A percentile compares a stretch with the other conserved stretches of the same genome.
Evolutionary conservation across 2,113 vertebrate genomes (phyloP).

Genomic region (Phainopepla nitens): DNA sequence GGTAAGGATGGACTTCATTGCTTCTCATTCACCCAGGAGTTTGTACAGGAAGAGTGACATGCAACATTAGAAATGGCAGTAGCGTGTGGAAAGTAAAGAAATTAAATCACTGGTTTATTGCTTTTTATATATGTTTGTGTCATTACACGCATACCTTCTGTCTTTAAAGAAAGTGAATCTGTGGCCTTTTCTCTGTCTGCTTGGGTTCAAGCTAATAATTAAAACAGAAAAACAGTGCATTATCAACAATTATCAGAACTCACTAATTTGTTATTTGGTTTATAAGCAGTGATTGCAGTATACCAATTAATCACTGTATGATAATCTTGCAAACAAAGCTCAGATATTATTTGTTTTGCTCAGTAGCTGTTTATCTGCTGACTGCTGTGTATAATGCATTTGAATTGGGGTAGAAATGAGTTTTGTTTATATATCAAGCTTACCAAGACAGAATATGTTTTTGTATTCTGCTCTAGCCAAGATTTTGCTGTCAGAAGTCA

Average conservation of each 20-base stretch:
- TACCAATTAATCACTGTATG: background rate
- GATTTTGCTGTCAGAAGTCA: background rate
- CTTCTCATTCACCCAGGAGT: background rate
- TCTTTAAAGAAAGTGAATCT: background rate
- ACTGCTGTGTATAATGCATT: background rate
- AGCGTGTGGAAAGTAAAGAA: background rate
- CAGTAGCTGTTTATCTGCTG: background rate
- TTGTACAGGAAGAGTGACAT: background rate
- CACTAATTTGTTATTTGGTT: background rate
- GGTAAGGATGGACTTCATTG: conserved; percentile 67
- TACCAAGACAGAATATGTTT: background rate
- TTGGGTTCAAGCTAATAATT: background rate
- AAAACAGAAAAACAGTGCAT: background rate
- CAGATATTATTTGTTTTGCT: background rate
- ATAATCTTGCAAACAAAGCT: background rate
- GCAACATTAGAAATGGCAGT: background rate
- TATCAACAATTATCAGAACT: background rate
- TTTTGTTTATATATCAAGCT: background rate
- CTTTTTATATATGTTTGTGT: background rate
- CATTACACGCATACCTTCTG: background rate
- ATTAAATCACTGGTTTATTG: background rate
- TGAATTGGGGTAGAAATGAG: background rate
- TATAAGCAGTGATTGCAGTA: background rate
- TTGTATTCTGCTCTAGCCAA: background rate
- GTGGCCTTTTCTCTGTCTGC: background rate